A percentile compares a stretch with the other conserved stretches of the same genome.
phyloP scores from a whole-genome alignment of 2,113 vertebrate genomes.

The Diadophis punctatus region DNA sequence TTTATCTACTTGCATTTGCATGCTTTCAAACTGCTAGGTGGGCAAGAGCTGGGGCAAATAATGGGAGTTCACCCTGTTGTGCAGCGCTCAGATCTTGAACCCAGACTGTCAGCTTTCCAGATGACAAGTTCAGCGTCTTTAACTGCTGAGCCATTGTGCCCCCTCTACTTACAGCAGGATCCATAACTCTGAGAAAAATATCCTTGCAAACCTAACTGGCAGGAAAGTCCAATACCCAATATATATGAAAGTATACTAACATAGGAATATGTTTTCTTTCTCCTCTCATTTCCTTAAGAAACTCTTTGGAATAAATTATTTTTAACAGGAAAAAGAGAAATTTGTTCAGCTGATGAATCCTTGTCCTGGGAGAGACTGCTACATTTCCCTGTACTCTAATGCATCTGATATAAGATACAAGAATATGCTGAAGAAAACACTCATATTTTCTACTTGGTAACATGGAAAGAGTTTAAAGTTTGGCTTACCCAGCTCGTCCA shows the following conservation, averaged over 20 bases:
- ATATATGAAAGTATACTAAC: neutral
- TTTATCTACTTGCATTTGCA: neutral
- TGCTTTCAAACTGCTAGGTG: neutral
- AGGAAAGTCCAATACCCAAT: neutral
- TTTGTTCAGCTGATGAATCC: neutral
- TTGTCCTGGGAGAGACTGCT: neutral
- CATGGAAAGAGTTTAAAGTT: neutral
- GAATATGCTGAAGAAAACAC: neutral
- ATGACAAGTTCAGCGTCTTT: neutral
- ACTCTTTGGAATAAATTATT: neutral
- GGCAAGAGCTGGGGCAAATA: neutral
- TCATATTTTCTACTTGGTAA: neutral
- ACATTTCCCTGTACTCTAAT: neutral
- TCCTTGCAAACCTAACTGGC: neutral
- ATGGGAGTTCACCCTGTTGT: neutral
- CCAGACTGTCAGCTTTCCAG: neutral
- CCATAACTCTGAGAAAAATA: neutral
- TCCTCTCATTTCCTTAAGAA: neutral
- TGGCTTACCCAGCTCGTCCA: constrained; percentile 87
- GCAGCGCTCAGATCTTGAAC: too few species aligned
- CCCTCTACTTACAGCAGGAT: neutral
- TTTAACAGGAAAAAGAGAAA: neutral
- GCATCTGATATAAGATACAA: neutral
- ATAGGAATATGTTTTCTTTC: neutral
- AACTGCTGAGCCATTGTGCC: neutral